These are phyloP conservation scores for Okamejei kenojei DNA, from an alignment of 2,797 vertebrate genomes.

Conservation along the genomic window DNA sequence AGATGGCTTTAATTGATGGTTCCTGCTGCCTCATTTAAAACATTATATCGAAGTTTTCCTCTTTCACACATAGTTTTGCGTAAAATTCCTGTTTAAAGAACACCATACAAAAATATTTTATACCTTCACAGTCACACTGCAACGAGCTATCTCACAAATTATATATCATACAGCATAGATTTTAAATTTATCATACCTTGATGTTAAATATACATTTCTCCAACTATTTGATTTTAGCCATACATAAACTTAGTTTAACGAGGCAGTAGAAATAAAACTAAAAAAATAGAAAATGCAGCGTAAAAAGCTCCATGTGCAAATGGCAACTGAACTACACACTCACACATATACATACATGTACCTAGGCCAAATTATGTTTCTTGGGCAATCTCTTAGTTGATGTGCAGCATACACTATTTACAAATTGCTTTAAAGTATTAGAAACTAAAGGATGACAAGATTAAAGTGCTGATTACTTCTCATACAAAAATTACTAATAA, in stretches of 20 bases:
- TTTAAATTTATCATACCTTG: neutral
- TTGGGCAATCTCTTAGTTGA: neutral
- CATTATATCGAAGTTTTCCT: neutral
- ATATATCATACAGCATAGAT: neutral
- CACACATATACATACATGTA: constrained; percentile 40
- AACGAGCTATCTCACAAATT: neutral
- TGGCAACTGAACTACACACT: neutral
- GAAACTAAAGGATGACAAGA: neutral
- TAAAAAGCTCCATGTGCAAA: constrained; percentile 35
- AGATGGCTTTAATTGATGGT: neutral
- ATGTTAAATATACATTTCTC: neutral
- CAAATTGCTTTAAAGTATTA: neutral
- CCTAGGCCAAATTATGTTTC: neutral
- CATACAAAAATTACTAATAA: neutral
- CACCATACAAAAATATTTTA: neutral
- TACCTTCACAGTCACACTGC: neutral
- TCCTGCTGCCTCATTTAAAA: neutral
- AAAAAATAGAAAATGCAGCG: constrained; percentile 8
- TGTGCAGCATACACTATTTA: neutral
- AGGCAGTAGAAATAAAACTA: neutral
- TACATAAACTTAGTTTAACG: neutral
- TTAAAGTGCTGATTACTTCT: neutral
- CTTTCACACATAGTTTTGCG: neutral
- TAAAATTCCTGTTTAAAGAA: constrained; percentile 25
- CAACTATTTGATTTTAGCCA: neutral